Conservation (phyloP, 2,113 vertebrate genomes). For the Gavia stellata region DNA sequence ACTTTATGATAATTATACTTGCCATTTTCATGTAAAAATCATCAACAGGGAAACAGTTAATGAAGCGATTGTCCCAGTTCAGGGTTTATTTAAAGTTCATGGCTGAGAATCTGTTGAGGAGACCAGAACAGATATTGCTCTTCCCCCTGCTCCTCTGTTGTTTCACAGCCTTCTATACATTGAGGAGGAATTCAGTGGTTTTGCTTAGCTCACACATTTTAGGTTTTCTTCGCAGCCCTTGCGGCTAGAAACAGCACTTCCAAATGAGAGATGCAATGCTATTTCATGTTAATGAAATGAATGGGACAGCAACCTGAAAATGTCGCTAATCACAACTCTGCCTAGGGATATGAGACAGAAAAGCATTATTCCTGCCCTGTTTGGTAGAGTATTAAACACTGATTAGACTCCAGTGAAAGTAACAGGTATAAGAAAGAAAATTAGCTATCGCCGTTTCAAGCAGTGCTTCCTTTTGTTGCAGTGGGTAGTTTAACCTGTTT, state of each 20-base stretch:
- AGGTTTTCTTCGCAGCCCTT: neutral
- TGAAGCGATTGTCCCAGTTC: neutral
- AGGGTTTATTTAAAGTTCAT: neutral
- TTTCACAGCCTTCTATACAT: neutral
- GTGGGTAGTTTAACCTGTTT: neutral
- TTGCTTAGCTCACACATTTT: neutral
- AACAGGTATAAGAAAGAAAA: neutral
- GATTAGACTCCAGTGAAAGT: neutral
- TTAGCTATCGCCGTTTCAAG: neutral
- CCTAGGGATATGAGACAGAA: neutral
- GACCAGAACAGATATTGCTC: neutral
- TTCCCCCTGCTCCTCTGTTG: neutral
- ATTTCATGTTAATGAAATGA: neutral
- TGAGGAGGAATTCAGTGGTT: neutral
- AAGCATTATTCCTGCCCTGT: neutral
- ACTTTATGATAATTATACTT: neutral
- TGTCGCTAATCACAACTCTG: neutral
- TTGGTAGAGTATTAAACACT: neutral
- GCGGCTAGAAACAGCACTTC: neutral
- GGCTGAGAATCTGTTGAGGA: neutral
- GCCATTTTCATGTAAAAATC: neutral
- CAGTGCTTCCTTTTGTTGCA: neutral
- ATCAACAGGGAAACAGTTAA: neutral
- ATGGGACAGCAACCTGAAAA: slow-evolving; percentile 23
- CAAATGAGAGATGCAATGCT: neutral